Base-by-base conservation (phyloP, 1,140 invertebrate species). In the Drosophila murphyi region DNA sequence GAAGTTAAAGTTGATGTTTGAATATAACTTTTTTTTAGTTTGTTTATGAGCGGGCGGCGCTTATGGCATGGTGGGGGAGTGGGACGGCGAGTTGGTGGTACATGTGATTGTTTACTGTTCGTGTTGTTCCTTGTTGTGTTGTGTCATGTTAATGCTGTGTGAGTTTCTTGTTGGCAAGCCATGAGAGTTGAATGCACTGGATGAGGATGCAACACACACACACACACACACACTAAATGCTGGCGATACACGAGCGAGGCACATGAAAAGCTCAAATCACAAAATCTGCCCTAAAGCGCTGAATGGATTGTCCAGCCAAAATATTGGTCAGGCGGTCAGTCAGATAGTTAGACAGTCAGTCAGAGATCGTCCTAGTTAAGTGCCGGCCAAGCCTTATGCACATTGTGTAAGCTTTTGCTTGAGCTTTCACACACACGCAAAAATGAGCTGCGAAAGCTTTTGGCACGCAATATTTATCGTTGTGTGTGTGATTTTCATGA, bases 161-260 rank as follows among this genome's bases (percentile, higher is more conserved):
- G 41, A 60, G 65, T 48, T 69, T 56, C 31, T 81, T 65, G 51
- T 56, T 70, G 71, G 71, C 78, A 80, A 80, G 78, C 78, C 74
- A 82, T 85, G 78, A 86, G 67, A 64, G 47, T 71, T 61, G 62
- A 68, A 83, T 76, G 80, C 72, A 67, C 74, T 76, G 37, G 57
- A 85, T 85, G 81, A 86, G 59, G 69, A 88, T 76, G 79, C 65
- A 76, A 86, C 71, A 74, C 63, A 20, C 20, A 20, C 20, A 20
- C 20, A 20, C 20, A 20, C 20, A 85, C 74, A 76, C 20, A 20
- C 20, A 57, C 39, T 5, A 57, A 68, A 87, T 86, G 78, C 71
- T 72, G 68, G 79, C 79, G 76, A 86, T 50, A 67, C 62, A 81
- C 34, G 68, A 61, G 72, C 77, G 45, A 76, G 52, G 63, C 37